Conservation (phyloP, 2,888 invertebrate genomes). For the Luperina testacea region DNA sequence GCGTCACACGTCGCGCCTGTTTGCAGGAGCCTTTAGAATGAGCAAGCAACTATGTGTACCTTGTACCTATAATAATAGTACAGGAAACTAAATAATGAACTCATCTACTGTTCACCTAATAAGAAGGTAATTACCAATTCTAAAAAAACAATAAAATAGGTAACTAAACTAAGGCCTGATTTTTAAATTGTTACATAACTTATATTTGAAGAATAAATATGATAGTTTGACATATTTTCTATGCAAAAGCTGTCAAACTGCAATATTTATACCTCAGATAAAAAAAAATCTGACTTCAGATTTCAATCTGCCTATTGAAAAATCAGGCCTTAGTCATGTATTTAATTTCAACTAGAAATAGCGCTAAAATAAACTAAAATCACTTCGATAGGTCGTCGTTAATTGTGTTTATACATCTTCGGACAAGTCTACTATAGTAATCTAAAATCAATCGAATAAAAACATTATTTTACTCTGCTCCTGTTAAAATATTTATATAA, state of each 20-base stretch:
- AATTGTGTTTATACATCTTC: neutral
- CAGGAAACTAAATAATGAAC: constrained; percentile 8
- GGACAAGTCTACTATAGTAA: neutral
- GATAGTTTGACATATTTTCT: neutral
- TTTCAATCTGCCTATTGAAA: neutral
- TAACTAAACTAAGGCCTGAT: neutral
- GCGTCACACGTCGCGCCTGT: too few relatives aligned
- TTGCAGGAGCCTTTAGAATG: too few relatives aligned
- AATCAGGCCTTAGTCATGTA: neutral
- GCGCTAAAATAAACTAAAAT: neutral
- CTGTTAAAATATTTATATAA: neutral
- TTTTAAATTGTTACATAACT: neutral
- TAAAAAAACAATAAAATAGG: neutral
- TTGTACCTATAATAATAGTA: neutral
- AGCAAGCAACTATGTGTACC: neutral
- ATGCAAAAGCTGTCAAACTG: neutral
- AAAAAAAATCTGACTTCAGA: neutral
- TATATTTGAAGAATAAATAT: neutral
- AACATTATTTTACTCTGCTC: neutral
- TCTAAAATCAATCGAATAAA: too few relatives aligned
- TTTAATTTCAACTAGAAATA: neutral
- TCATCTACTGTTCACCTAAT: neutral
- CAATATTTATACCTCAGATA: neutral
- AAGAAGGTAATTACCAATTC: neutral
- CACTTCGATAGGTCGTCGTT: neutral